Conservation (phyloP, 2,888 invertebrate species). For the Leucozona laternaria region DNA sequence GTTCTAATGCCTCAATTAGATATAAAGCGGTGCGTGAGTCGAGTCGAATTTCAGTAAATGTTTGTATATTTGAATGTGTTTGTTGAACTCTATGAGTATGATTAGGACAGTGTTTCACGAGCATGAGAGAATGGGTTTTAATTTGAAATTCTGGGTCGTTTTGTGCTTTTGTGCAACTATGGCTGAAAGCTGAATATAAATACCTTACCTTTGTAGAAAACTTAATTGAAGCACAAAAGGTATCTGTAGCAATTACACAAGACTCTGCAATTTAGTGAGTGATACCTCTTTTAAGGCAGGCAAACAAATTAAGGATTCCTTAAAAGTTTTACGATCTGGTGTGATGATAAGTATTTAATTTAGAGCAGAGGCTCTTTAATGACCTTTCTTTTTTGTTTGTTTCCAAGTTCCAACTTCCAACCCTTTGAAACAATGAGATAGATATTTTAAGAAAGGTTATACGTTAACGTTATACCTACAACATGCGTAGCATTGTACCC, state of each 20-base stretch:
- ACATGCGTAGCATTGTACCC: background rate
- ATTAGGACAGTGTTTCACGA: background rate
- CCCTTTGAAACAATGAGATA: constrained; percentile 12
- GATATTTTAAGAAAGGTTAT: constrained; percentile 5
- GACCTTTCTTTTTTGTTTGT: constrained; percentile 19
- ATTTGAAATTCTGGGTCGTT: constrained; percentile 65
- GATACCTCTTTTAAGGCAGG: constrained; percentile 55
- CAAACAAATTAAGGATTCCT: constrained; percentile 71
- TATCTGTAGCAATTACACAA: constrained; percentile 68
- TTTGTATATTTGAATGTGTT: constrained; percentile 4
- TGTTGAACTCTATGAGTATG: constrained; percentile 20
- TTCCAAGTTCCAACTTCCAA: background rate
- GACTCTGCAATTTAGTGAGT: constrained; percentile 66
- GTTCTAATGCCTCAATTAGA: constrained; percentile 72
- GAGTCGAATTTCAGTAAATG: constrained; percentile 17
- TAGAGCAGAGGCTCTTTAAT: constrained; percentile 52
- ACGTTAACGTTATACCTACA: background rate
- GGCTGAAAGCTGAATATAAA: constrained; percentile 6
- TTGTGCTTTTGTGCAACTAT: constrained; percentile 50
- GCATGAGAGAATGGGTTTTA: constrained; percentile 21
- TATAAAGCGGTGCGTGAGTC: constrained; percentile 53
- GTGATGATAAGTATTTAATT: constrained; percentile 64
- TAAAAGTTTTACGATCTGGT: constrained; percentile 48
- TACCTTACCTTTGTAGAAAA: constrained; percentile 31
- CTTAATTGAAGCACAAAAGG: constrained; percentile 68